Conservation (phyloP, 2,888 invertebrate species). For the Caenorhabditis sp. region DNA sequence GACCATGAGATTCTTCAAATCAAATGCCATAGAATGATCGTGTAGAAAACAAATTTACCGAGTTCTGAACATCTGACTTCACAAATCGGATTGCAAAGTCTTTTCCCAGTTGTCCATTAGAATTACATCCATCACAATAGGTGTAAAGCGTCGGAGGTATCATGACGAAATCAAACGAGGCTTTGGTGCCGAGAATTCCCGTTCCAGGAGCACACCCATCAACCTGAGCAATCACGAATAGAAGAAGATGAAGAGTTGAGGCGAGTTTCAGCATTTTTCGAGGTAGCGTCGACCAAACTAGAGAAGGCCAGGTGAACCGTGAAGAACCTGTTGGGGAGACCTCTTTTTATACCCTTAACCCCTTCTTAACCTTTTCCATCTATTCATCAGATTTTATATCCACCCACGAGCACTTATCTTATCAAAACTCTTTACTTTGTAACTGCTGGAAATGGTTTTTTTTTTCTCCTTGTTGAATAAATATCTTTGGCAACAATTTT, state of each 20-base stretch:
- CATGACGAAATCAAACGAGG: slow-evolving; percentile 19
- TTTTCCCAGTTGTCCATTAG: slow-evolving; percentile 7
- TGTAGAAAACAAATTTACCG: slow-evolving; percentile 43
- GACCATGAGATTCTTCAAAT: too few species aligned
- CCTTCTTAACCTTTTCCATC: neutral
- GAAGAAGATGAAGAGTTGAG: neutral
- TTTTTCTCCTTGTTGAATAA: too few species aligned
- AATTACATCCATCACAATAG: neutral
- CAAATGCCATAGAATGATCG: too few species aligned
- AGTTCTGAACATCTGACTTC: slow-evolving; percentile 29
- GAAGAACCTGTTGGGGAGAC: neutral
- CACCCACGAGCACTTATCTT: too few species aligned
- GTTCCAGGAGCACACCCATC: slow-evolving; percentile 48
- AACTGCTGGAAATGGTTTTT: neutral
- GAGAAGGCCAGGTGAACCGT: neutral
- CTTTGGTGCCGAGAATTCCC: slow-evolving; percentile 36
- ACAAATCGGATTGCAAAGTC: neutral
- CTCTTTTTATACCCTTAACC: slow-evolving; percentile 17
- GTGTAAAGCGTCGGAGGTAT: slow-evolving; percentile 32
- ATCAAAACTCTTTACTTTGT: neutral
- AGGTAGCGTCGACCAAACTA: slow-evolving; percentile 2
- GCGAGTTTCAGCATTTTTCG: slow-evolving; percentile 22
- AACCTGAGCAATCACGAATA: neutral
- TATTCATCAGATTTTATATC: neutral
- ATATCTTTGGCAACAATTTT: slow-evolving; percentile 28